Evolutionary conservation across 2,888 invertebrate species (phyloP).

Genomic region (Netelia inedita): DNA sequence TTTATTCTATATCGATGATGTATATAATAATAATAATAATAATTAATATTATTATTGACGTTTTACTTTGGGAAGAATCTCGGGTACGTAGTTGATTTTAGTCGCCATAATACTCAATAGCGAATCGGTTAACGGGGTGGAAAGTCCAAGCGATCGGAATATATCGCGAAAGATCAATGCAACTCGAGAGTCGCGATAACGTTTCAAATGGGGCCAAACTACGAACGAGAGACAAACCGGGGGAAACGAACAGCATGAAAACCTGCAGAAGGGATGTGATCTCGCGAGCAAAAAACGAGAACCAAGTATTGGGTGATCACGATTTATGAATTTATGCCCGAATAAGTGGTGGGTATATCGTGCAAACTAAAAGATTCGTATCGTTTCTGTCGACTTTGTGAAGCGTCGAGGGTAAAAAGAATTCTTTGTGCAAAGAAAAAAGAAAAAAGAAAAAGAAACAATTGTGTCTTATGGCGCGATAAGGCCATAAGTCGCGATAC

Average conservation of each 20-base stretch:
- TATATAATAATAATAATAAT: no score
- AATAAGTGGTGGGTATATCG: constrained; percentile 15
- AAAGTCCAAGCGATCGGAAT: no score
- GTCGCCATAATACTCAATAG: no score
- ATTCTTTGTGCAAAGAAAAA: constrained; percentile 13
- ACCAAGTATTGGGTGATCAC: constrained; percentile 9
- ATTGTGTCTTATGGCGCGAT: no score
- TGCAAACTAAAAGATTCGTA: constrained; percentile 42
- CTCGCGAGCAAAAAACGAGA: constrained; percentile 1
- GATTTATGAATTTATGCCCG: constrained; percentile 25
- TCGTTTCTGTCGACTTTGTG: constrained; percentile 2
- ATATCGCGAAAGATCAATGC: no score
- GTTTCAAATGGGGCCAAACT: background rate
- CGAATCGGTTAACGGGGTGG: no score
- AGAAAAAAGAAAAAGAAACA: background rate
- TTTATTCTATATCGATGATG: no score
- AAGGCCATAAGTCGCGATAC: no score
- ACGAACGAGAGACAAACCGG: background rate
- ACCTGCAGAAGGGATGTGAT: background rate
- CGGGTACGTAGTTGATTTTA: no score
- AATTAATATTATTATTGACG: no score
- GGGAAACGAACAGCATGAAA: background rate
- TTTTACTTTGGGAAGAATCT: no score
- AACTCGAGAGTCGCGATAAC: no score
- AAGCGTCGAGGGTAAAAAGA: background rate